Evolutionary conservation across 2,888 invertebrate genomes (phyloP).

Genomic region (Amiota mariae): DNA sequence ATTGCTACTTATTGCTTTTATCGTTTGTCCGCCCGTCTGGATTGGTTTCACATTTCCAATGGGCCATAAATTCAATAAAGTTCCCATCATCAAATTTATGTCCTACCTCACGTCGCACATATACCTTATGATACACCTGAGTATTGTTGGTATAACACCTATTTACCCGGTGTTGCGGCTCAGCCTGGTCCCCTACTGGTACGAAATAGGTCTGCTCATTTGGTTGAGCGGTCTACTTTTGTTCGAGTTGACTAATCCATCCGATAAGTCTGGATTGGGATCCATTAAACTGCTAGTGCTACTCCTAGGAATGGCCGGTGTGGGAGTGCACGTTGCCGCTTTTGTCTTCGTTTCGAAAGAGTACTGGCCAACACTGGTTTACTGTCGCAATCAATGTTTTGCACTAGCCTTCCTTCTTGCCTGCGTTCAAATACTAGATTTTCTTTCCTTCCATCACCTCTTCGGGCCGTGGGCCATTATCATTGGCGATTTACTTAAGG

Average conservation of each 20-base stretch:
- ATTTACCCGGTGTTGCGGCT: constrained; percentile 87
- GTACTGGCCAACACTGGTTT: constrained; percentile 91
- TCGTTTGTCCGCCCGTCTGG: constrained; percentile 97
- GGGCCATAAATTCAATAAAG: constrained; percentile 96
- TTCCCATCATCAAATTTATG: constrained; percentile 99
- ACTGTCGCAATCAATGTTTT: constrained; percentile 96
- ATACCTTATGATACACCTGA: constrained; percentile 94
- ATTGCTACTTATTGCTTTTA: constrained; percentile 92
- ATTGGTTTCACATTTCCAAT: constrained; percentile 94
- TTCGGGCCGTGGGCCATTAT: constrained; percentile 99
- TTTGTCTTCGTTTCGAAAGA: constrained; percentile 80
- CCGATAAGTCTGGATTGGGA: constrained; percentile 96
- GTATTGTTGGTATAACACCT: constrained; percentile 91
- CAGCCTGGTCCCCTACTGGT: constrained; percentile 91
- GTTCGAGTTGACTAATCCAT: constrained; percentile 97
- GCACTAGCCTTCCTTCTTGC: constrained; percentile 95
- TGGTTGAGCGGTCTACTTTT: constrained; percentile 96
- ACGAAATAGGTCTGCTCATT: constrained; percentile 95
- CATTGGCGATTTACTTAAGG: constrained; percentile 95
- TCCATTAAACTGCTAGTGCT: constrained; percentile 93
- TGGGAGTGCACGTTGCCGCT: constrained; percentile 90
- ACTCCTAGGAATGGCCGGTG: constrained; percentile 90
- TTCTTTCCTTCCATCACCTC: constrained; percentile 98
- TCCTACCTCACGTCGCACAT: constrained; percentile 99
- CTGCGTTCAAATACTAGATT: constrained; percentile 97